Percentiles rank a stretch among this genome's conserved stretches.
Evolutionary conservation across 2,888 invertebrate species (phyloP).

Genomic region (Sycophila texana): DNA sequence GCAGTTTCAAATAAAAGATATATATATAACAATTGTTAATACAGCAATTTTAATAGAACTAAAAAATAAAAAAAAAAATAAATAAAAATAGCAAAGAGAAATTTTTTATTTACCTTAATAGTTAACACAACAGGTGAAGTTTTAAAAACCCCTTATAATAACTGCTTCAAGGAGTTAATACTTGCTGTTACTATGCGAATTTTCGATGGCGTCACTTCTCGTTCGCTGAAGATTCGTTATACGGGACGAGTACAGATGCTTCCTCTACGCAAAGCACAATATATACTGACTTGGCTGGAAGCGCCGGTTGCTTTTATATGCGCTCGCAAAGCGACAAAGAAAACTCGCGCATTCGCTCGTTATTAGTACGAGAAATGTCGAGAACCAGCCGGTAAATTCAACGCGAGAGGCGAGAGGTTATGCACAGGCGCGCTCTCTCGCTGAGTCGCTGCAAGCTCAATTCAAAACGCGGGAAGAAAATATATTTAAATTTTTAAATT

Average conservation of each 20-base stretch:
- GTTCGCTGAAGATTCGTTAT: too few species aligned
- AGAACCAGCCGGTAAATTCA: conserved; percentile 20
- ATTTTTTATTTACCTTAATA: too few species aligned
- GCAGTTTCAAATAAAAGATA: too few species aligned
- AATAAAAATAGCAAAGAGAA: too few species aligned
- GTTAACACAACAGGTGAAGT: too few species aligned
- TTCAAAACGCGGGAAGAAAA: neutral
- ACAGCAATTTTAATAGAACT: too few species aligned
- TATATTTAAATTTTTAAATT: too few species aligned
- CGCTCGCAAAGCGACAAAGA: neutral
- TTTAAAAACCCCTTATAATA: neutral
- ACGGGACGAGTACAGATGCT: neutral
- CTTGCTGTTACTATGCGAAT: conserved; percentile 1
- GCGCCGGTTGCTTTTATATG: conserved; percentile 31
- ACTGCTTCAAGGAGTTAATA: neutral
- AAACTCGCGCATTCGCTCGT: neutral
- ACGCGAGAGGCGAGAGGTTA: conserved; percentile 2
- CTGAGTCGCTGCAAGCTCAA: neutral
- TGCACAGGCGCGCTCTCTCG: neutral
- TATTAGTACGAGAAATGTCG: conserved; percentile 12
- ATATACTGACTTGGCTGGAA: neutral
- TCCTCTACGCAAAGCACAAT: neutral
- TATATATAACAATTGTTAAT: too few species aligned
- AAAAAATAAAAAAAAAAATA: too few species aligned
- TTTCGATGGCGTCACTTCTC: neutral